Evolutionary conservation across 2,797 vertebrate genomes (phyloP), one percentile per base, ranked within the genome.

Genomic region (Discoglossus pictus): DNA sequence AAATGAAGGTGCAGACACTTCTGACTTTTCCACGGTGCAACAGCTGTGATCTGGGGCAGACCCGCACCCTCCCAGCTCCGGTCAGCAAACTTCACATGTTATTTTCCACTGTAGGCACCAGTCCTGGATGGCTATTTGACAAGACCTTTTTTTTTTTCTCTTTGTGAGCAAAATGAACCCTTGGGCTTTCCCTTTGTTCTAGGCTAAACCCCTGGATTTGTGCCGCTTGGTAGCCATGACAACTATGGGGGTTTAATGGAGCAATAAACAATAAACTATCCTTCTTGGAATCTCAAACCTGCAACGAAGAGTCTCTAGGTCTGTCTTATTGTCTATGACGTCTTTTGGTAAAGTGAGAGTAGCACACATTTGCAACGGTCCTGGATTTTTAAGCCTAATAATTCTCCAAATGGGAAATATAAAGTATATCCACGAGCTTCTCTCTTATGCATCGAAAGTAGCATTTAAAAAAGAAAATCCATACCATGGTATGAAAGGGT

Each of bases 161-260:
- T 0, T 15, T 52, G 27, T 62, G 12, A 23, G 56, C 44, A 24
- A 61, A 36, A 17, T 15, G 44, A 47, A 3, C 31, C 18, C 24
- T 24, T 15, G 11, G 21, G 27, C 23, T 73, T 12, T 7, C 17
- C 2, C n/a, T 63, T 65, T 63, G 39, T 47, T 43, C 39, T 12
- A 7, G 25, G 46, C 62, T 54, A 7, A 40, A 36, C 13, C 11
- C 25, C 44, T 59, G 70, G 31, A 58, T 53, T 46, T 74, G 75
- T 62, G 56, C 58, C 59, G 44, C 46, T 35, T n/a, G 4, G 75
- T 80, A 76, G 61, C 72, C 73, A 65, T 61, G 73, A 79, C 72
- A 53, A 76, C 72, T 36, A 12, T 48, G 47, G 24, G 47, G 24
- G 13, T 51, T 64, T 55, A 40, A 61, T 54, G 43, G 63, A 61